Evolutionary conservation across 2,113 vertebrate genomes (phyloP), one percentile per base, ranked within the genome.

Genomic region (Salvelinus alpinus): DNA sequence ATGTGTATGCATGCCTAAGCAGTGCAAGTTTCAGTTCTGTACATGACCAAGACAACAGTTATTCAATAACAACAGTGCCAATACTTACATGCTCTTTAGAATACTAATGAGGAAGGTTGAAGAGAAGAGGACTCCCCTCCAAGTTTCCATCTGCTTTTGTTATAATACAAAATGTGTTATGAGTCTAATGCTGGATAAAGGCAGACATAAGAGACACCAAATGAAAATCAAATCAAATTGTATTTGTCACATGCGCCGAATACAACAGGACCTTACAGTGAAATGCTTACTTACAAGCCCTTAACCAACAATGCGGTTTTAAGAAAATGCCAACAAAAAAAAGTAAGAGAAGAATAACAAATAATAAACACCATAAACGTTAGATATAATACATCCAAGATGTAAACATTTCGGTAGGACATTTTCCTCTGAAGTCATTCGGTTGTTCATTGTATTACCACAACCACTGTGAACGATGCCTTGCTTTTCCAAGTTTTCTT

Each of bases 381-480:
- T 14, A 51, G 48, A 16, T 11, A 54, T 54, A 54, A 54, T 54
- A 13, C 70, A 9, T 25, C 22, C 70, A 25, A 54, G 22, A 47
- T 69, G 67, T 47, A n/a, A 16, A 69, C 34, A 44, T 54, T 1
- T 54, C 22, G 5, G 25, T 9, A 25, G 4, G 1, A 20, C 25
- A 54, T 48, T 9, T 25, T 29, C 27, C 18, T 54, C 44, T n/a
- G 20, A 70, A 54, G 51, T 64, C 3, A 64, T 24, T 64, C 1
- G 1, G 7, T n/a, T 64, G 18, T 31, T 14, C 18, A 71, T 51
- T 27, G 1, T 24, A 51, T 71, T 71, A 51, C 69, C 38, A 60
- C 18, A n/a, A 72, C 38, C 71, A 34, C 71, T 72, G 71, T 72
- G 71, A 72, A 60, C 20, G 54, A 60, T 59, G 48, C 25, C 68